Base-by-base conservation (phyloP, 92 coral and sea anemone species). In the Blastomussa wellsi region DNA sequence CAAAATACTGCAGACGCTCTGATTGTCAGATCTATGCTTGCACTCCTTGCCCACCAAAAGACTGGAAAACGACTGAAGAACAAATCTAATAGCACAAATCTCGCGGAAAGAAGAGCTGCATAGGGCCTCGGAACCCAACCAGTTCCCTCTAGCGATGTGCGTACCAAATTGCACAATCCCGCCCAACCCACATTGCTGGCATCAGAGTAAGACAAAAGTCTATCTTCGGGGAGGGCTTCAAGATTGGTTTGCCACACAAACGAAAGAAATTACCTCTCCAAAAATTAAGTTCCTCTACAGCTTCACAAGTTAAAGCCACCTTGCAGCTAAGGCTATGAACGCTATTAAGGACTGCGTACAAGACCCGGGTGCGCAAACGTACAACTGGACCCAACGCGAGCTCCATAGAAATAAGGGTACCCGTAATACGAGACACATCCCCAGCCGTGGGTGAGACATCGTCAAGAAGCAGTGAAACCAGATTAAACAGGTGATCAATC, bases 11-110 rank as follows among this genome's bases (percentile, higher is more conserved):
- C 72, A 78, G 29, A 79, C 78, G 38, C 82, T 77, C 76, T 79
- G 91, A 66, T 83, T 91, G 80, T 91, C 91, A 39, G 92, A 81
- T 47, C 92, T 66, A 62, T 84, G 91, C 68, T 85, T 89, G 90
- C 90, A 91, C 86, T 91, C 91, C 85, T 91, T 91, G 7, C 79
- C 74, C 64, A 70, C 42, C 79, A 83, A 69, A 65, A 65, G 51
- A 17, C 62, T 76, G 19, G 84, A 90, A 76, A 90, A 90, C 10
- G 93, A 75, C 47, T 90, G 87, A 32, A 90, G 86, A 37, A 76
- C 84, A 1, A 90, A 77, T 5, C 90, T 20, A 20, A 90, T 85
- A 15, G 77, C 82, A 41, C 88, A 77, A 85, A 85, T 85, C 76
- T 85, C 88, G 64, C 88, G 44, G 78, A 85, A 76, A 53, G 88